Conservation (phyloP, 2,888 invertebrate species). For the Unio pictorum region DNA sequence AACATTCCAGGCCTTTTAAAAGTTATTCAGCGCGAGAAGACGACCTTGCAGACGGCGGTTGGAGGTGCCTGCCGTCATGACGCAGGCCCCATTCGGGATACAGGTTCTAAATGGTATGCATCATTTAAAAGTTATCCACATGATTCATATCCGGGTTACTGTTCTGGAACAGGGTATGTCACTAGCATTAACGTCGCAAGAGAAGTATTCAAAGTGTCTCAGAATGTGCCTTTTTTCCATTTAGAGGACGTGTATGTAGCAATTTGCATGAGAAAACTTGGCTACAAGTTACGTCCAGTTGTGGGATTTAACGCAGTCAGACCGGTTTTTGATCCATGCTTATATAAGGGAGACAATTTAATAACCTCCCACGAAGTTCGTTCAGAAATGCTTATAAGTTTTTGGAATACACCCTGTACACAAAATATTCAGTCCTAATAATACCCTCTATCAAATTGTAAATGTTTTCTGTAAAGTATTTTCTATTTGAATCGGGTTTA, state of each 20-base stretch:
- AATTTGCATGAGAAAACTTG: slow-evolving; percentile 44
- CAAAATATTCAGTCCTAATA: background rate
- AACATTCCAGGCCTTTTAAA: slow-evolving; percentile 25
- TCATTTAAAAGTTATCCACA: slow-evolving; percentile 44
- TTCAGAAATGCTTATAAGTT: slow-evolving; percentile 5
- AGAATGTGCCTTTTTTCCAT: slow-evolving; percentile 54
- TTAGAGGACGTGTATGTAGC: slow-evolving; percentile 61
- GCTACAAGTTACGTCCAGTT: slow-evolving; percentile 21
- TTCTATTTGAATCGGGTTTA: too few relatives aligned
- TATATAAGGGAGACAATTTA: slow-evolving; percentile 23
- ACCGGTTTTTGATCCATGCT: slow-evolving; percentile 28
- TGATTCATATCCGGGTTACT: slow-evolving; percentile 51
- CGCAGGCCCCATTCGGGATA: slow-evolving; percentile 40
- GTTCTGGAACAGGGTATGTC: slow-evolving; percentile 57
- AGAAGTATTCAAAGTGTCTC: slow-evolving; percentile 42
- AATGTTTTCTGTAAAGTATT: too few relatives aligned
- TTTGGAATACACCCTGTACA: slow-evolving; percentile 24
- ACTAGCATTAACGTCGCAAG: slow-evolving; percentile 42
- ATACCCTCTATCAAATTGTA: background rate
- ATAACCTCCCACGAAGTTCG: slow-evolving; percentile 42
- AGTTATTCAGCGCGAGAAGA: slow-evolving; percentile 11
- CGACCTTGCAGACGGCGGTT: slow-evolving; percentile 24
- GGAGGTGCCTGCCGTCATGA: slow-evolving; percentile 35
- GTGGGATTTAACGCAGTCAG: slow-evolving; percentile 40
- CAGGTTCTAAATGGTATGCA: slow-evolving; percentile 55